Conservation (phyloP, 2,113 vertebrate species). For the Tiliqua scincoides region DNA sequence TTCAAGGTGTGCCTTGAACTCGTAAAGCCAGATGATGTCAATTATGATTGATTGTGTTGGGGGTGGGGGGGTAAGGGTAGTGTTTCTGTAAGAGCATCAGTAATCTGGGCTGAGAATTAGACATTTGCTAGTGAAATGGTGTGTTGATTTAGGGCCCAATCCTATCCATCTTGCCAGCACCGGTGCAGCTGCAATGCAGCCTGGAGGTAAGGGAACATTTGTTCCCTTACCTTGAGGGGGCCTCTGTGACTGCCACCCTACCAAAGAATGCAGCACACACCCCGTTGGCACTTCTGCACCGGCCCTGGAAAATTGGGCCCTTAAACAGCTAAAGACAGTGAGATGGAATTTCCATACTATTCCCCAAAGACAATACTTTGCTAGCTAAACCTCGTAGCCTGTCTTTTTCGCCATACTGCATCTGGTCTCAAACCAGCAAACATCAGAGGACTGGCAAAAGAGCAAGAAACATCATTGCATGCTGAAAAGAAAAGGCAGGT, state of each 20-base stretch:
- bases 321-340: not conserved
- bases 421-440: not conserved
- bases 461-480: too few relatives aligned
- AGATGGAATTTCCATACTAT: not conserved
- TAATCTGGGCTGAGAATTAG: not conserved
- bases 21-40: not conserved
- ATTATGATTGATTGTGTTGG: not conserved
- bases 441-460: not conserved
- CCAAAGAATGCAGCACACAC: too few relatives aligned
- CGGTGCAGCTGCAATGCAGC: too few relatives aligned
- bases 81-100: not conserved
- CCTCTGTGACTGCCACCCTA: too few relatives aligned
- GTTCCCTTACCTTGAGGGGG: too few relatives aligned
- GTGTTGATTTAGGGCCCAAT: constrained; percentile 10
- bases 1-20: too few relatives aligned
- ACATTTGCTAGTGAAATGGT: not conserved
- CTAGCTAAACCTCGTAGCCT: constrained; percentile 9
- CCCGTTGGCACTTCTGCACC: too few relatives aligned
- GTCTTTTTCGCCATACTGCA: not conserved
- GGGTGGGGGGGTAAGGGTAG: too few relatives aligned
- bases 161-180: too few relatives aligned
- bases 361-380: not conserved
- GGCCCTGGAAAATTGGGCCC: too few relatives aligned
- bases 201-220: too few relatives aligned
- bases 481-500: not conserved